phyloP scores from a whole-genome alignment of 2,888 invertebrate genomes.

The Oligia fasciuncula region DNA sequence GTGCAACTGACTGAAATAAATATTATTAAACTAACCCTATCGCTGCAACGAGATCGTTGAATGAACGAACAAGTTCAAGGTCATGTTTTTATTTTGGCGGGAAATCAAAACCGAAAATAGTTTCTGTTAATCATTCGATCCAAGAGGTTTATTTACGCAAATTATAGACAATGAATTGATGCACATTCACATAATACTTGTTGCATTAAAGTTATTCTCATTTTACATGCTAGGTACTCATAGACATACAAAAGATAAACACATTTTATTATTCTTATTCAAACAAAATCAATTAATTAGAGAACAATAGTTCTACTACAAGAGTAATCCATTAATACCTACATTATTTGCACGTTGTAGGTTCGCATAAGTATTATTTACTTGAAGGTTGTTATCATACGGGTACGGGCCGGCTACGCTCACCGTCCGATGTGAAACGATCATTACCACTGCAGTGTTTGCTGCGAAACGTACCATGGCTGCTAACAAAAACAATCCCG shows the following conservation, averaged over 20 bases:
- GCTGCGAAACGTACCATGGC: constrained; percentile 74
- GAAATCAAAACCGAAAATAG: constrained; percentile 21
- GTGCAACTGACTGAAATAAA: neutral
- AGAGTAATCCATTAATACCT: constrained; percentile 11
- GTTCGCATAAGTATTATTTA: constrained; percentile 20
- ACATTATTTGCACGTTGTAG: constrained; percentile 22
- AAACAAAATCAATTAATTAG: neutral
- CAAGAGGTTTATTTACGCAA: neutral
- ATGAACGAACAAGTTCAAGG: constrained; percentile 40
- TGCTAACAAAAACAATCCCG: constrained; percentile 80
- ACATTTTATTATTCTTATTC: neutral
- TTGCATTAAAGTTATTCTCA: neutral
- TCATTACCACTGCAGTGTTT: constrained; percentile 67
- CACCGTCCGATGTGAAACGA: constrained; percentile 52
- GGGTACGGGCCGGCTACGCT: constrained; percentile 26
- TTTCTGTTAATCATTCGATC: neutral
- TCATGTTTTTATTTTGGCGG: constrained; percentile 41
- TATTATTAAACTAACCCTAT: constrained; percentile 12
- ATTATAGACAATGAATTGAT: neutral
- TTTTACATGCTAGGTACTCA: neutral
- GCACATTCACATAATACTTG: neutral
- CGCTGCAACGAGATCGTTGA: constrained; percentile 16
- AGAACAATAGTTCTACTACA: neutral
- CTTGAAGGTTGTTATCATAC: constrained; percentile 52
- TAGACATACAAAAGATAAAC: neutral